A percentile compares a stretch with the other conserved stretches of the same genome.
These are phyloP conservation scores for Lanistes nyassanus DNA, from an alignment of 1,140 invertebrate genomes.

Conservation along the genomic window DNA sequence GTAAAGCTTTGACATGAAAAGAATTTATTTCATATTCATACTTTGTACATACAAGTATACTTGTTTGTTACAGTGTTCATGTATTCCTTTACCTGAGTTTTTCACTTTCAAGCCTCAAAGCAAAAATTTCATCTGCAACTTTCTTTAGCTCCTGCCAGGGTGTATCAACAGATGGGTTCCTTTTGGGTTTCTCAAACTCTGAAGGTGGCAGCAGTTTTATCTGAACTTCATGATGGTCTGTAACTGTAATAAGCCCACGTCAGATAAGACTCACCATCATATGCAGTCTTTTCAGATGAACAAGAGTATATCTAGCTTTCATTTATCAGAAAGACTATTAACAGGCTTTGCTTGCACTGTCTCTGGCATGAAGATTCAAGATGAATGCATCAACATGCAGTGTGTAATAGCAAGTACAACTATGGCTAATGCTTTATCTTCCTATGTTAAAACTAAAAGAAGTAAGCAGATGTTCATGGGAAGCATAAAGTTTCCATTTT, in stretches of 20 bases:
- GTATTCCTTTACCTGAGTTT: conserved; percentile 14
- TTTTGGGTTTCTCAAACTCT: conserved; percentile 38
- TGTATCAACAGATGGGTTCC: not conserved
- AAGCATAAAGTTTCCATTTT: too few relatives aligned
- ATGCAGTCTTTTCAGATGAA: not conserved
- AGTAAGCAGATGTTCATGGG: too few relatives aligned
- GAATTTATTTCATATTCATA: not conserved
- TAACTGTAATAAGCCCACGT: not conserved
- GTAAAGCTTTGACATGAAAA: not conserved
- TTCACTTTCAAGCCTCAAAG: conserved; percentile 48
- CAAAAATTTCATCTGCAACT: conserved; percentile 44
- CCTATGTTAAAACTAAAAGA: too few relatives aligned
- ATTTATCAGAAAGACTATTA: too few relatives aligned
- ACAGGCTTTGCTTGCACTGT: too few relatives aligned
- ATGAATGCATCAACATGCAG: too few relatives aligned
- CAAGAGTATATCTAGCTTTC: too few relatives aligned
- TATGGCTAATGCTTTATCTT: too few relatives aligned
- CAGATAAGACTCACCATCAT: not conserved
- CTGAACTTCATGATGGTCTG: conserved; percentile 22
- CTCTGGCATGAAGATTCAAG: too few relatives aligned
- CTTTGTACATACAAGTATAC: not conserved
- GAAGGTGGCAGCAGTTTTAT: conserved; percentile 49
- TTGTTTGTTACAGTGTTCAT: not conserved
- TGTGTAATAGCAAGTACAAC: too few relatives aligned
- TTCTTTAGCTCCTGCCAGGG: conserved; percentile 37